These are phyloP conservation scores for Chaetorhynchus papuensis DNA, from an alignment of 2,113 vertebrate genomes.

Conservation along the genomic window DNA sequence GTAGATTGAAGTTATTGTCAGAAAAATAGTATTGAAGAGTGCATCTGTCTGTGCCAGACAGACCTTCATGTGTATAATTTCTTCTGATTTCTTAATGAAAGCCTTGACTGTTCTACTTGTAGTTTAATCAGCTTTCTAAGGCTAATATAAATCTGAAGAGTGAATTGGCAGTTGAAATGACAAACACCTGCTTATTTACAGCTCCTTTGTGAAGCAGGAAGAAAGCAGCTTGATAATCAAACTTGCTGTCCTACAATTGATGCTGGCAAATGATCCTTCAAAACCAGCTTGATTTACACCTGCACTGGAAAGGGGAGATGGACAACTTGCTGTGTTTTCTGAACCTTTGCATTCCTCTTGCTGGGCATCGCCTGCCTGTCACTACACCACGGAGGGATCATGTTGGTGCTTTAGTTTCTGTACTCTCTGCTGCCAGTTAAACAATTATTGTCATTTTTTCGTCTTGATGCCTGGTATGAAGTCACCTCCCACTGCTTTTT, in stretches of 20 bases:
- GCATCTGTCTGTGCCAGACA: background rate
- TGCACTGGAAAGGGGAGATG: background rate
- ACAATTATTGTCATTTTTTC: background rate
- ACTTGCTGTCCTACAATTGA: background rate
- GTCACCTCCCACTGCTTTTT: background rate
- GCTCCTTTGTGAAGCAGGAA: background rate
- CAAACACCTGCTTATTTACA: background rate
- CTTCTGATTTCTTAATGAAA: background rate
- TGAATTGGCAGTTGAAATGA: background rate
- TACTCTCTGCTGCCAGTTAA: background rate
- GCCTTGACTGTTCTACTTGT: background rate
- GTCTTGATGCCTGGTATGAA: background rate
- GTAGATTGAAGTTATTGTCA: background rate
- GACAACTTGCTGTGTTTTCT: background rate
- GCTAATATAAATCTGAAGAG: background rate
- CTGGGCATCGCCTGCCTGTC: background rate
- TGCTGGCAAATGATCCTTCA: background rate
- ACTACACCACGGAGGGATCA: background rate
- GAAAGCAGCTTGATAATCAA: background rate
- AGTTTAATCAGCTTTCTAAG: background rate
- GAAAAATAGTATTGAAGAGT: background rate
- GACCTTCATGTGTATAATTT: background rate
- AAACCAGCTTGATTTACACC: background rate
- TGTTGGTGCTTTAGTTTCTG: background rate
- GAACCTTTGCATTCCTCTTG: background rate